phyloP scores from a whole-genome alignment of 2,113 vertebrate genomes.

The Coreoperca whiteheadi region DNA sequence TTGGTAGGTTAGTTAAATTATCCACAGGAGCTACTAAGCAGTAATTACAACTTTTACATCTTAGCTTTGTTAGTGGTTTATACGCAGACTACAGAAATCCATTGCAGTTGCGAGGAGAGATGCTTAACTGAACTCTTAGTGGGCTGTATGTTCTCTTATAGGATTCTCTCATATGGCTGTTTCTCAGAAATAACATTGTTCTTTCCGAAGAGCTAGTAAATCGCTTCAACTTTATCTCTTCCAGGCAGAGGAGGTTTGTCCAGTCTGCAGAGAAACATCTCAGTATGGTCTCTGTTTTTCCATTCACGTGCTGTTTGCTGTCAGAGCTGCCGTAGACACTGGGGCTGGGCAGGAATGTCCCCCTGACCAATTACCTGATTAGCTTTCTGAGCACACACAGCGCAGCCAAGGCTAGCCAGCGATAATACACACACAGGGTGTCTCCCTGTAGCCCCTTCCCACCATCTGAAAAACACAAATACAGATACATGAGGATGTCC shows the following conservation, averaged over 20 bases:
- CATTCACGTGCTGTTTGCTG: slow-evolving; percentile 50
- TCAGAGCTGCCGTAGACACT: slow-evolving; percentile 50
- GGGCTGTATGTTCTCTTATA: background rate
- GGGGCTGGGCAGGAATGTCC: slow-evolving; percentile 65
- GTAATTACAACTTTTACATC: slow-evolving; percentile 67
- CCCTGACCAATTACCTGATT: slow-evolving; percentile 79
- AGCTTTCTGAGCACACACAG: slow-evolving; percentile 72
- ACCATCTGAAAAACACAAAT: slow-evolving; percentile 19
- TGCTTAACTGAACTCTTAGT: slow-evolving; percentile 4
- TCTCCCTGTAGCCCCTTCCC: slow-evolving; percentile 1
- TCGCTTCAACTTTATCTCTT: background rate
- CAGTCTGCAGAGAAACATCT: slow-evolving; percentile 17
- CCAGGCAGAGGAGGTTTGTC: background rate
- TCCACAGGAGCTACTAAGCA: slow-evolving; percentile 51
- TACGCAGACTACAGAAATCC: slow-evolving; percentile 16
- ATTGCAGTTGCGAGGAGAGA: slow-evolving; percentile 21
- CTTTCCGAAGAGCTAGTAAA: background rate
- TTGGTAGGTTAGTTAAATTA: slow-evolving; percentile 72
- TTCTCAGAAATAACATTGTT: background rate
- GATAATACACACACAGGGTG: slow-evolving; percentile 43
- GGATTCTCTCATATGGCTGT: background rate
- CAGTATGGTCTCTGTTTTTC: slow-evolving; percentile 31
- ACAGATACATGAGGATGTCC: slow-evolving; percentile 13
- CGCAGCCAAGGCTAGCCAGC: slow-evolving; percentile 58
- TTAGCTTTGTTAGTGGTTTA: slow-evolving; percentile 54